These are phyloP conservation scores for Thripadectes ignobilis DNA, from an alignment of 2,797 vertebrate genomes.

Conservation along the genomic window DNA sequence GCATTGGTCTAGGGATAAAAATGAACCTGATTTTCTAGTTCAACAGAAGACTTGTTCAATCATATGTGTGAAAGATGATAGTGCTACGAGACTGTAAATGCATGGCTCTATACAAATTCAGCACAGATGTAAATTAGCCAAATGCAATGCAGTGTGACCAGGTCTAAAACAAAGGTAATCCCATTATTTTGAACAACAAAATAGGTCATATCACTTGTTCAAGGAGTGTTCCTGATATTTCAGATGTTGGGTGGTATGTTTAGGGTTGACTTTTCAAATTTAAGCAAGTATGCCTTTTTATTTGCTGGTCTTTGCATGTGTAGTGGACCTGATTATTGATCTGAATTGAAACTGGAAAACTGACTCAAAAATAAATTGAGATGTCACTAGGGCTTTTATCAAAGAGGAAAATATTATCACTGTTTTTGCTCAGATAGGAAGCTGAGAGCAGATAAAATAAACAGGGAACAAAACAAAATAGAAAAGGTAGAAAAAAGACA, in stretches of 20 bases:
- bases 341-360: neutral
- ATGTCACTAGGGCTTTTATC: conserved; percentile 5
- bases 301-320: neutral
- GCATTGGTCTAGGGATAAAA: neutral
- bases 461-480: neutral
- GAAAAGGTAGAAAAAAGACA: neutral
- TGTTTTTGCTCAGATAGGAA: conserved; percentile 21
- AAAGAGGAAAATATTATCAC: conserved; percentile 13
- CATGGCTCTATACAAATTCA: neutral
- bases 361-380: conserved; percentile 31
- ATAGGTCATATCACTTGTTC: neutral
- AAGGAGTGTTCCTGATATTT: neutral
- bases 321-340: neutral
- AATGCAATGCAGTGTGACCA: neutral
- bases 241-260: neutral
- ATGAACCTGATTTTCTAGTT: conserved; percentile 16
- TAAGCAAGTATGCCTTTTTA: neutral
- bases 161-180: neutral
- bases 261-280: neutral
- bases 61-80: neutral
- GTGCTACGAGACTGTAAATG: neutral
- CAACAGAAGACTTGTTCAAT: neutral
- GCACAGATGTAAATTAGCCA: neutral
- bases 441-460: conserved; percentile 30
- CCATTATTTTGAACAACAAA: neutral